Base-by-base conservation (phyloP, 1,140 invertebrate genomes). In the Neoseiulus cucumeris region DNA sequence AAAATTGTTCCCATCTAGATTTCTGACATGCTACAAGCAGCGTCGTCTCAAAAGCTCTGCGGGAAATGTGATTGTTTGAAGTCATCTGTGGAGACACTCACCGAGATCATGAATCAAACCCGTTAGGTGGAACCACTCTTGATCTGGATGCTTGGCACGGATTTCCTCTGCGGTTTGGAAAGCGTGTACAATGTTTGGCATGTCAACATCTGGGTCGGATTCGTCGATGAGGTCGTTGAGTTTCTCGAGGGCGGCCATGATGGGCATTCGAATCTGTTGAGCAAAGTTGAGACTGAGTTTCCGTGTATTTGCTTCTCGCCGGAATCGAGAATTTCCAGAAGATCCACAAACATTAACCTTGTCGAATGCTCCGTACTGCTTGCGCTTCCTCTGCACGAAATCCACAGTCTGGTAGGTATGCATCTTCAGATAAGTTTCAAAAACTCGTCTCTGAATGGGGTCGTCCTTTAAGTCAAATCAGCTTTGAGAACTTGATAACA, bases 81-180 rank as follows among this genome's bases (percentile, higher is more conserved):
- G n/a, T n/a, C n/a, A n/a, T n/a, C n/a, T n/a, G n/a, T n/a, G 33
- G 4, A 9, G 9, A 39, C 4, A 39, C 33, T 39, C 33, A 39
- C 33, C 93, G 30, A 93, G 75, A 75, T 98, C 93, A 73, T 98
- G 93, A 55, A 98, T 89, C 0, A 98, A 79, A 1, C 92, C 93
- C 14, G 85, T 91, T 1, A 97, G 78, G 68, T 97, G 92, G 70
- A 97, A 87, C 92, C 92, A 97, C 72, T 92, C 89, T n/a, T 68
- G 64, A 66, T 91, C 79, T 0, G 93, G 93, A 75, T 90, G 84
- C 42, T 87, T 84, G 29, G 80, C 72, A 1, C 92, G 82, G 67
- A 96, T 91, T 59, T 84, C 80, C 77, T 98, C 92, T 0, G 93
- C 93, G 0, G 93, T 95, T 79, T 97, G 93, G 76, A 91, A 97